These are phyloP conservation scores for Pseudomyrmex flavicornis DNA, from an alignment of 1,140 invertebrate genomes.

Conservation along the genomic window DNA sequence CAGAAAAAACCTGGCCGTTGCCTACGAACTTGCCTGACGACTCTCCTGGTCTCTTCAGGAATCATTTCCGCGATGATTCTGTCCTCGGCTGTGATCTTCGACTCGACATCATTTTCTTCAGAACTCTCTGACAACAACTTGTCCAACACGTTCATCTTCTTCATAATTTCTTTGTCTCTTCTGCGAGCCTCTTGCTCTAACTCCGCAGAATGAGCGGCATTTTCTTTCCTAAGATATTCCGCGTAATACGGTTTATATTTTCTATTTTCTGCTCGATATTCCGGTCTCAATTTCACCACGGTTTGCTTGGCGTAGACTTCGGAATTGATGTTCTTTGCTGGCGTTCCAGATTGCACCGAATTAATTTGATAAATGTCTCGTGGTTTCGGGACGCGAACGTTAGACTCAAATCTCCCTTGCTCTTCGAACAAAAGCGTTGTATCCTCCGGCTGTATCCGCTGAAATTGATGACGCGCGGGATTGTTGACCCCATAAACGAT, in stretches of 20 bases:
- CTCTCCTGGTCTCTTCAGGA: conserved; percentile 72
- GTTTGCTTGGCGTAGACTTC: neutral
- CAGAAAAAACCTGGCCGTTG: conserved; percentile 84
- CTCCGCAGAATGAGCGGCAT: neutral
- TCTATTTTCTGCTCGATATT: neutral
- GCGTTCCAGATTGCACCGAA: neutral
- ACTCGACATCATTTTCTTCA: conserved; percentile 30
- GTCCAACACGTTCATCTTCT: conserved; percentile 54
- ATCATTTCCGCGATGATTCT: conserved; percentile 50
- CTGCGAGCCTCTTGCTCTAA: neutral
- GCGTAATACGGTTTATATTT: neutral
- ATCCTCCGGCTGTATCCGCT: neutral
- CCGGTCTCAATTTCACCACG: neutral
- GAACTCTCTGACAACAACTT: conserved; percentile 44
- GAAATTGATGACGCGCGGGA: neutral
- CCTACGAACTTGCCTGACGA: conserved; percentile 77
- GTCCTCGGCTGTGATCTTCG: conserved; percentile 38
- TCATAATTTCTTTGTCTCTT: conserved; percentile 13
- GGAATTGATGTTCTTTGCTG: neutral
- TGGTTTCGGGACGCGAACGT: neutral
- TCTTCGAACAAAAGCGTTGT: neutral
- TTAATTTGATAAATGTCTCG: conserved; percentile 10
- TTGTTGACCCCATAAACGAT: neutral
- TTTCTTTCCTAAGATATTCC: neutral
- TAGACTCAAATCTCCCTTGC: neutral